Evolutionary conservation across 2,113 vertebrate species (phyloP), one percentile per base, ranked within the genome.

Genomic region (Chitala chitala): DNA sequence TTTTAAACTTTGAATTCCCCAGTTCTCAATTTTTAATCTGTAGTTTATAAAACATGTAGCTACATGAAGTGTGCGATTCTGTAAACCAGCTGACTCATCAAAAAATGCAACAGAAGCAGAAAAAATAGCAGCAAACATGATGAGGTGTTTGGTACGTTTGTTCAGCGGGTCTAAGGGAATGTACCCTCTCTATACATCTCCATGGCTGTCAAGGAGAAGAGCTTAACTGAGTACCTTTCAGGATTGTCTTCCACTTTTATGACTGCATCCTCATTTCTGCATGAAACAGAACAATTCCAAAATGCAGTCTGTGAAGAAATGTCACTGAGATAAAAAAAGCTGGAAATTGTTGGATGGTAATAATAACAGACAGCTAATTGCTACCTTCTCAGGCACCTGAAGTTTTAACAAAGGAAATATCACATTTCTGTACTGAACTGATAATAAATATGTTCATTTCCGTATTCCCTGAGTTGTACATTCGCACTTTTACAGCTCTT

Each of bases 241-340:
- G n/a, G n/a, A n/a, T n/a, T n/a, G n/a, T n/a, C n/a, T n/a, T n/a
- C n/a, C n/a, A n/a, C n/a, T n/a, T n/a, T n/a, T n/a, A n/a, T n/a
- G n/a, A n/a, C n/a, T n/a, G n/a, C n/a, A n/a, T n/a, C n/a, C 40
- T 46, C 8, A 63, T 63, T 68, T 46, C 44, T 68, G 44, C 40
- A 22, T 9, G 46, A 46, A 29, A 36, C 59, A 63, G 44, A 20
- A 42, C 38, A 40, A 24, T 42, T 68, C 40, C 63, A 66, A 40
- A 64, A 66, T n/a, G n/a, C 63, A 44, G 63, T 44, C 38, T 65
- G 22, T n/a, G 38, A 15, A 51, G 48, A 68, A 68, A 68, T 68
- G 64, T 68, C 63, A 66, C 63, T 24, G 40, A 44, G 8, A n/a
- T 33, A 15, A 36, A 9, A 5, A 1, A 59, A 59, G 63, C 20